Base-by-base conservation (phyloP, 2,888 invertebrate species). In the Leptura quadrifasciata region DNA sequence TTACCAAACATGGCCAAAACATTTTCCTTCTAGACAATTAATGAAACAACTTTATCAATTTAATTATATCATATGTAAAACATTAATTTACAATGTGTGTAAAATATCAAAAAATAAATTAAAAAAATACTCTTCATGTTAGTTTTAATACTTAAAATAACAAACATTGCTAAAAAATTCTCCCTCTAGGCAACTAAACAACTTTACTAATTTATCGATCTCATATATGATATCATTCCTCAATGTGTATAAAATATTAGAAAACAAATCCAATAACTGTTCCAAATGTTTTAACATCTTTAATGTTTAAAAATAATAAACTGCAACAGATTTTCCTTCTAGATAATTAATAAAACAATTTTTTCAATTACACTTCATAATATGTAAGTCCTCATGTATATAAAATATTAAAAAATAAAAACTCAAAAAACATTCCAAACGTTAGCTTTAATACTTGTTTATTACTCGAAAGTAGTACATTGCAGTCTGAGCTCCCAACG, bases 41-140 rank as follows among this genome's bases (percentile, higher is more conserved):
- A 54, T 57, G 55, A 68, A 24, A 55, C 55, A 68, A 27, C 68
- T 57, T 68, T 15, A 12, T 24, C 9, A 61, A 24, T 55, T 68
- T 57, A 31, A 47, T n/a, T 47, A 47, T 47, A 2, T 57, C 9
- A 17, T 52, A 57, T 68, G 15, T 55, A 68, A 10, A 57, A 24
- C 6, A 5, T 18, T 68, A n/a, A 68, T 47, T 5, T n/a, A 68
- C 20, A 54, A 54, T 68, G 17, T 55, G 27, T 21, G 31, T 54
- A 24, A 68, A 24, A 68, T 57, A 20, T 65, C 21, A 65, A n/a
- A 27, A 63, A 35, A 65, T 20, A n/a, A 65, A 35, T 10, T 4
- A 8, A 47, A 21, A 21, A 57, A 57, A 57, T 18, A 18, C 20
- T 2, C 10, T 10, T 12, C 15, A 12, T 10, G 2, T 60, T 60